These are phyloP conservation scores for Acanthis flammea DNA, from an alignment of 2,797 vertebrate genomes.

Conservation along the genomic window DNA sequence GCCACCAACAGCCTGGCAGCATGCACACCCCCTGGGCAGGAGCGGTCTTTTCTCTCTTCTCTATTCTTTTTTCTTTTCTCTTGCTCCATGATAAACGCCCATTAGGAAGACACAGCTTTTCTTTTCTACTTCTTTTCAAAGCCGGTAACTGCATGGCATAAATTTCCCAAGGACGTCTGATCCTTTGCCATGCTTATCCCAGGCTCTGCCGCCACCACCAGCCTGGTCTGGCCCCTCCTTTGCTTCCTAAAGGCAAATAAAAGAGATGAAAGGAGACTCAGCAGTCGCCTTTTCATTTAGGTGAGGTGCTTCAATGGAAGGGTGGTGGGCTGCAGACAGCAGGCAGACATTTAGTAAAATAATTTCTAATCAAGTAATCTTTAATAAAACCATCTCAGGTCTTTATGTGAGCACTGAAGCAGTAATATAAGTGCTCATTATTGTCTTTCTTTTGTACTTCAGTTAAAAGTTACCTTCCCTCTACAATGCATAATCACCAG, in stretches of 20 bases:
- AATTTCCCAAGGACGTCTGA: neutral
- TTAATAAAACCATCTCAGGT: conserved; percentile 12
- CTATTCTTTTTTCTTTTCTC: neutral
- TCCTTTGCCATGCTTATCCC: neutral
- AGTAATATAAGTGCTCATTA: neutral
- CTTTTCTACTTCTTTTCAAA: conserved; percentile 31
- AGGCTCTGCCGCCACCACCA: neutral
- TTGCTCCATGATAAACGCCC: neutral
- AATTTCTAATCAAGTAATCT: neutral
- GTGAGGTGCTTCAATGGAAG: neutral
- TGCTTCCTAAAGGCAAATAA: neutral
- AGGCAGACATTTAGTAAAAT: neutral
- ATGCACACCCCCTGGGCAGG: neutral
- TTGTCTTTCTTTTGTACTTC: conserved; percentile 35
- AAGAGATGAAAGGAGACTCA: neutral
- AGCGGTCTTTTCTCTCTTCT: neutral
- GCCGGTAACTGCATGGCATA: neutral
- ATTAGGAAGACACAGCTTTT: neutral
- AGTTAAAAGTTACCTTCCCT: conserved; percentile 39
- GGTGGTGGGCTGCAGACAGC: conserved; percentile 15
- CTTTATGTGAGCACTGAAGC: neutral
- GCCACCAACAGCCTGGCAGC: neutral
- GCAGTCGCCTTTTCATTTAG: neutral
- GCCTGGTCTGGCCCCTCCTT: neutral
- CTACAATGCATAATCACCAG: neutral